phyloP scores from a whole-genome alignment of 2,113 vertebrate species.

The Ptilorrhoa leucosticta region DNA sequence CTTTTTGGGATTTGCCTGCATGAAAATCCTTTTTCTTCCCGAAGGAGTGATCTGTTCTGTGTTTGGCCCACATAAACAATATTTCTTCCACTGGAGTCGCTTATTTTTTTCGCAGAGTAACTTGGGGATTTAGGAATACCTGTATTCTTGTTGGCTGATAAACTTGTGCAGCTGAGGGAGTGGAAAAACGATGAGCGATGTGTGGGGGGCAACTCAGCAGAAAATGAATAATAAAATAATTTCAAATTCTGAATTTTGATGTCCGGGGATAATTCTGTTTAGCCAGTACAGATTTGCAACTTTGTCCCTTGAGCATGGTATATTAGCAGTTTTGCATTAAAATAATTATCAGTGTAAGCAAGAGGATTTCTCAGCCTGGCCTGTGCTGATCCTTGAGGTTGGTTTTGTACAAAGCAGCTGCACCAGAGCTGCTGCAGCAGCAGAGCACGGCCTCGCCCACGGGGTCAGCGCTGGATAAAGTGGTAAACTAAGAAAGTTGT shows the following conservation, averaged over 20 bases:
- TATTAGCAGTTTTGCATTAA: not conserved
- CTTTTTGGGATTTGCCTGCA: not conserved
- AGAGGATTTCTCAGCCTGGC: not conserved
- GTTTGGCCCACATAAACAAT: not conserved
- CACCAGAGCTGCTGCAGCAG: not conserved
- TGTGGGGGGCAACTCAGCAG: rapidly evolving
- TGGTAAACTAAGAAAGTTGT: not conserved
- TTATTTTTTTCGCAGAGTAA: not conserved
- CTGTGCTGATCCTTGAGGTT: not conserved
- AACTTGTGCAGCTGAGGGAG: not conserved
- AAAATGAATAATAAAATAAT: not conserved
- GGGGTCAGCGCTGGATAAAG: not conserved
- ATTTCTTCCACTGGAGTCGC: not conserved
- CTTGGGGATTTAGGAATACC: not conserved
- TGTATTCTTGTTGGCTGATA: not conserved
- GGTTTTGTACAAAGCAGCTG: not conserved
- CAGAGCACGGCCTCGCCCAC: rapidly evolving
- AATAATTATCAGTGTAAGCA: not conserved
- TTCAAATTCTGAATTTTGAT: not conserved
- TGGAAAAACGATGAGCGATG: rapidly evolving
- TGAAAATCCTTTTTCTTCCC: not conserved
- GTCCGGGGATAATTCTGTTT: not conserved
- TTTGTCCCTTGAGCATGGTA: not conserved
- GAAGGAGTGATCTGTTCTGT: not conserved
- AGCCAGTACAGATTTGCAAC: not conserved